Evolutionary conservation across 2,113 vertebrate species (phyloP), one percentile per base, ranked within the genome.

Genomic region (Rissa tridactyla): DNA sequence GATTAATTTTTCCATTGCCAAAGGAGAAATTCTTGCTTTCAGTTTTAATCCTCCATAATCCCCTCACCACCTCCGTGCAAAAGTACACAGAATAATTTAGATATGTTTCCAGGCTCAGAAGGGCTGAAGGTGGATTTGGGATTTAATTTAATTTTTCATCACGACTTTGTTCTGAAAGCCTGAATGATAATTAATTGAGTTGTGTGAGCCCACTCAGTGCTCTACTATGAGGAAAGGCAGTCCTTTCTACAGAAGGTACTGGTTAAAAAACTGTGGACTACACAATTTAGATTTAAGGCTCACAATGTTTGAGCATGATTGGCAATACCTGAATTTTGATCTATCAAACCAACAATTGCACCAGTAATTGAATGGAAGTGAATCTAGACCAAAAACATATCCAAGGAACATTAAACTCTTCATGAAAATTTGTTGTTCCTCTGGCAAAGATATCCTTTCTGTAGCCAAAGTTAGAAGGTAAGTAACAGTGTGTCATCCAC

Each of bases 21-120:
- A 72, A 76, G n/a, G 70, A 88, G 21, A 79, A 21, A 69, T 27
- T 85, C 52, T 91, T 93, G 26, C 40, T 89, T 93, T 80, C 58
- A 58, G 25, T 93, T 96, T 93, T 94, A 91, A 95, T 91, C 75
- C 75, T 91, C 46, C 30, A 14, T 91, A 96, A 89, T 95, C 60
- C 36, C 25, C 29, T 9, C 6, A 20, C 13, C 54, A 76, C 27
- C 32, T 73, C 68, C 1, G 6, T 75, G 77, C 44, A 83, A 73
- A 86, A 91, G 60, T 86, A 3, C 51, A 42, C 25, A 23, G 76
- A 94, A 61, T 78, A 84, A 86, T 92, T 90, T 66, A 73, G 46
- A 51, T 82, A 69, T 52, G 18, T 80, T 94, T 95, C 54, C 30
- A 54, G 58, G 29, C 46, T 93, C 34, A 81, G 58, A 95, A 86